Conservation (phyloP, 1,140 invertebrate genomes). For the Ceratosolen solmsi region DNA sequence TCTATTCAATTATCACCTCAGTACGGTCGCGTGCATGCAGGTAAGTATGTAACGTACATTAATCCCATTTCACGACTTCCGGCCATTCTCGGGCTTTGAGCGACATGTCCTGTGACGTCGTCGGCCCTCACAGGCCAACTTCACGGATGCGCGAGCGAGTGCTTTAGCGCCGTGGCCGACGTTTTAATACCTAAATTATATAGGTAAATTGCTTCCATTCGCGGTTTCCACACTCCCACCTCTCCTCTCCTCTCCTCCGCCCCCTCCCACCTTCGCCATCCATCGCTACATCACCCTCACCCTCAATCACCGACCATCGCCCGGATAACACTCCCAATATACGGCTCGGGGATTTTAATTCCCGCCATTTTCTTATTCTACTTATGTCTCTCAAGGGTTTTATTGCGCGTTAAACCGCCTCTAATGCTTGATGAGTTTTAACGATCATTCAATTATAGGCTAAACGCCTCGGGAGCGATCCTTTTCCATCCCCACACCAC, state of each 20-base stretch:
- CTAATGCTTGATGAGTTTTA: slow-evolving; percentile 24
- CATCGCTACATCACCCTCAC: background rate
- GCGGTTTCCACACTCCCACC: slow-evolving; percentile 15
- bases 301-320: background rate
- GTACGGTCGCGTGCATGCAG: slow-evolving; percentile 60
- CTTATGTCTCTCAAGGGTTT: slow-evolving; percentile 13
- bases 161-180: slow-evolving; percentile 55
- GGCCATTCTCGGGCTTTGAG: slow-evolving; percentile 72
- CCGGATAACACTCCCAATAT: background rate
- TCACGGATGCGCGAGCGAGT: slow-evolving; percentile 61
- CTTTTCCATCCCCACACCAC: too few relatives aligned
- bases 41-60: slow-evolving; percentile 64
- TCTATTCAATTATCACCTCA: slow-evolving; percentile 74
- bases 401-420: slow-evolving; percentile 17
- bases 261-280: background rate
- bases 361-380: background rate
- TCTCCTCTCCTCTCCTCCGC: background rate
- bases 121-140: slow-evolving; percentile 41
- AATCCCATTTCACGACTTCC: slow-evolving; percentile 74
- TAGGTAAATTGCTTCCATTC: slow-evolving; percentile 59
- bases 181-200: slow-evolving; percentile 65
- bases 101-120: slow-evolving; percentile 73
- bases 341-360: slow-evolving; percentile 6
- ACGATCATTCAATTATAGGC: slow-evolving; percentile 34
- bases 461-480: background rate